Percentiles rank a stretch among this genome's conserved stretches.
phyloP scores from a whole-genome alignment of 2,797 vertebrate species.

The Chaunax sp. region DNA sequence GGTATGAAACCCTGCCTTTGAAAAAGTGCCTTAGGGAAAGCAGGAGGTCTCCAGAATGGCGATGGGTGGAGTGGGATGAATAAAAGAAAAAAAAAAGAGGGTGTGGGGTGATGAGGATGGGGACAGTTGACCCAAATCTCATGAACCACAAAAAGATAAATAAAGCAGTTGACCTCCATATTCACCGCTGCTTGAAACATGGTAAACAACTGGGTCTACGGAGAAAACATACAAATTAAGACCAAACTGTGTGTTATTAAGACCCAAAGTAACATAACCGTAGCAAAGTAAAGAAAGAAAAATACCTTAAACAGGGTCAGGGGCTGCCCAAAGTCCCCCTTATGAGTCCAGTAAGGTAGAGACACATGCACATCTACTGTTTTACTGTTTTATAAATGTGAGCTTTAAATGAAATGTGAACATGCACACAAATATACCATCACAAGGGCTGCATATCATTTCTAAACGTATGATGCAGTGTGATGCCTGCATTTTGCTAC shows the following conservation, averaged over 20 bases:
- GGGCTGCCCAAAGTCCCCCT: no score
- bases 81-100: neutral
- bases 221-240: neutral
- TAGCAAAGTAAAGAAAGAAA: no score
- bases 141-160: constrained; percentile 51
- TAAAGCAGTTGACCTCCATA: constrained; percentile 44
- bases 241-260: neutral
- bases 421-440: no score
- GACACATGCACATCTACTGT: no score
- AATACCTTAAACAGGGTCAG: no score
- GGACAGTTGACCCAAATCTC: constrained; percentile 72
- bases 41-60: constrained; percentile 16
- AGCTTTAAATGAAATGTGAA: no score
- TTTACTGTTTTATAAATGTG: no score
- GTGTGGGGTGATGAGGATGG: constrained; percentile 6
- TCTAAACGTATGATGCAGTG: no score
- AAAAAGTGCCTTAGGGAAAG: constrained; percentile 45
- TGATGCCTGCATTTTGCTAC: no score
- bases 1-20: constrained; percentile 62
- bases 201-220: constrained; percentile 30
- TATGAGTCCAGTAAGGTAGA: no score
- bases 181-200: constrained; percentile 1
- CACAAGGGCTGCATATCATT: no score
- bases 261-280: no score
- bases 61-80: constrained; percentile 26